A percentile compares a stretch with the other conserved stretches of the same genome.
phyloP scores from a whole-genome alignment of 2,797 vertebrate species.

The Epinephelus awoara region DNA sequence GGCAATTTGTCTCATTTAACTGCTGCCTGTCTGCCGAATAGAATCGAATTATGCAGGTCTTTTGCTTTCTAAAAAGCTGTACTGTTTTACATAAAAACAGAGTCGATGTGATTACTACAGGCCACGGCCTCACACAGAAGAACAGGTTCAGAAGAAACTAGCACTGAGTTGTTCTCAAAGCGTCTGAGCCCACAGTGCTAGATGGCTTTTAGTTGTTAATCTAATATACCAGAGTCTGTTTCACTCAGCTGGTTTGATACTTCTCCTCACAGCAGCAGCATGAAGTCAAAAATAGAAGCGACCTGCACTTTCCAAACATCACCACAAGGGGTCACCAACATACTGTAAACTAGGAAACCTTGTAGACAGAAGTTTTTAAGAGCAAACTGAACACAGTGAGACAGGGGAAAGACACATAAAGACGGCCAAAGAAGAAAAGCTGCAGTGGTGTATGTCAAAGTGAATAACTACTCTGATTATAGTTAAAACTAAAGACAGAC shows the following conservation, averaged over 20 bases:
- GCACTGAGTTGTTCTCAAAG: background rate
- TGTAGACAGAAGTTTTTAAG: background rate
- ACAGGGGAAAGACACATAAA: background rate
- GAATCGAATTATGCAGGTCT: slow-evolving; percentile 66
- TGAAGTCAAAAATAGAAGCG: background rate
- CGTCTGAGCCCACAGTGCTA: background rate
- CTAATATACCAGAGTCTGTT: background rate
- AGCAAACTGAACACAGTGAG: background rate
- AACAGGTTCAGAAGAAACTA: slow-evolving; percentile 11
- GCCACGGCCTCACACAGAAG: background rate
- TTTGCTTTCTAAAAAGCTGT: slow-evolving; percentile 53
- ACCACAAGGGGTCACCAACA: slow-evolving; percentile 71
- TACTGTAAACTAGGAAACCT: background rate
- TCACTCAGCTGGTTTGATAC: slow-evolving; percentile 19
- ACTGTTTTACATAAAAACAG: slow-evolving; percentile 62
- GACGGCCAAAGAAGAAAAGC: background rate
- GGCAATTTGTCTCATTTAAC: slow-evolving; percentile 79
- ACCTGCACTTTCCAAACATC: slow-evolving; percentile 12
- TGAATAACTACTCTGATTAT: too few relatives aligned
- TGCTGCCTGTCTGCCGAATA: slow-evolving; percentile 57
- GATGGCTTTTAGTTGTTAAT: slow-evolving; percentile 13
- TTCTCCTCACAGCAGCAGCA: slow-evolving; percentile 12
- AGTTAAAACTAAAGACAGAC: too few relatives aligned
- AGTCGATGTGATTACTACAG: slow-evolving; percentile 50
- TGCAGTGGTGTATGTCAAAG: too few relatives aligned